phyloP scores from a whole-genome alignment of 30 jellyfish, hydroid and myxozoan species.

The Sanderia malayensis region DNA sequence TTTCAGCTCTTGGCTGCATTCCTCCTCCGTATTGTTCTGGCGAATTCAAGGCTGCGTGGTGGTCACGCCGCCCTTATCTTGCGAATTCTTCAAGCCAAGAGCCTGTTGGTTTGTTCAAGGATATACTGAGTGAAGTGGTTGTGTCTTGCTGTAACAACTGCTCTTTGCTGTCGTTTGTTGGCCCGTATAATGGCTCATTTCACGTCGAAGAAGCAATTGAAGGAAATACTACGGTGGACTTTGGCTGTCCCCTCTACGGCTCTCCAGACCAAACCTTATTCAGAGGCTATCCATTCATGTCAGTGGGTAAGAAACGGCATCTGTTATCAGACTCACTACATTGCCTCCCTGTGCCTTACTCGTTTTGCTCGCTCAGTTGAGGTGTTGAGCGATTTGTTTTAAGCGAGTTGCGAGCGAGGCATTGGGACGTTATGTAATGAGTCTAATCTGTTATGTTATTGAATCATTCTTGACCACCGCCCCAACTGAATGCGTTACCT shows the following conservation, averaged over 20 bases:
- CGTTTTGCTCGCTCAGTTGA: no score
- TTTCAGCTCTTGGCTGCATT: conserved; percentile 89
- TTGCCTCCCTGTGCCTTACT: no score
- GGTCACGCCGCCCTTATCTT: conserved; percentile 91
- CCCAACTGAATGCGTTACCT: no score
- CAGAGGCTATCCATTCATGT: conserved; percentile 84
- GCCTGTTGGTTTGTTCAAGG: conserved; percentile 85
- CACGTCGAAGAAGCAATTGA: conserved; percentile 67
- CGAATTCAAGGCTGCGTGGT: conserved; percentile 87
- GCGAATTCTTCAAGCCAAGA: conserved; percentile 45
- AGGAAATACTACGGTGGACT: conserved; percentile 71
- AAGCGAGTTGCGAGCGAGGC: no score
- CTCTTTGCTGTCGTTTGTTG: conserved; percentile 63
- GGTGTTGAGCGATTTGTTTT: background rate
- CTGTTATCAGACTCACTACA: no score
- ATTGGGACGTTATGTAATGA: no score
- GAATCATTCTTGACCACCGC: no score
- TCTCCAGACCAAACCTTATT: conserved; percentile 80
- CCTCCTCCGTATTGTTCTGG: conserved; percentile 93
- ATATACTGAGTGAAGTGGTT: conserved; percentile 62
- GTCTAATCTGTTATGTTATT: no score
- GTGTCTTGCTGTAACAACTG: conserved; percentile 73
- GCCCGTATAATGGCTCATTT: conserved; percentile 76
- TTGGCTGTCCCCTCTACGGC: conserved; percentile 92
- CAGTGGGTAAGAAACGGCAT: conserved; percentile 78